These are phyloP conservation scores for Tachyglossus aculeatus DNA, from an alignment of 2,797 vertebrate genomes.

Conservation along the genomic window DNA sequence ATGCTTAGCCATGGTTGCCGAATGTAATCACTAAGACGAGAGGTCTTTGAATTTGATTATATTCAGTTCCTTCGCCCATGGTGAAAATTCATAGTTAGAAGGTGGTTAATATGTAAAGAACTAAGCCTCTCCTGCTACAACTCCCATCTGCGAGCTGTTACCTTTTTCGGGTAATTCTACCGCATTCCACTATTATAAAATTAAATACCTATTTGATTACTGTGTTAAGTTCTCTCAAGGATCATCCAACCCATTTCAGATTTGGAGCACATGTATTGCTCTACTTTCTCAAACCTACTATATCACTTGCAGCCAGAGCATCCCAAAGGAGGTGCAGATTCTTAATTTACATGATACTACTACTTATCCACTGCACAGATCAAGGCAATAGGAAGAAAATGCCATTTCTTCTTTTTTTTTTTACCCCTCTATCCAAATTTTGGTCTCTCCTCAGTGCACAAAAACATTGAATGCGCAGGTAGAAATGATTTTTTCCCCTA, in stretches of 20 bases:
- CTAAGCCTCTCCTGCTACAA: constrained; percentile 24
- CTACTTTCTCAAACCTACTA: constrained; percentile 37
- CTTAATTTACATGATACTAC: neutral
- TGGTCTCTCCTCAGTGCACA: constrained; percentile 3
- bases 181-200: constrained; percentile 52
- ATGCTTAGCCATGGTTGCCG: constrained; percentile 33
- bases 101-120: constrained; percentile 6
- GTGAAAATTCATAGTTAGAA: constrained; percentile 33
- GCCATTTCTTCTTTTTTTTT: neutral
- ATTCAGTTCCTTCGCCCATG: constrained; percentile 19
- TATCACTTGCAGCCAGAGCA: neutral
- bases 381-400: constrained; percentile 17
- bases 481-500: constrained; percentile 41
- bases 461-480: constrained; percentile 22
- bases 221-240: constrained; percentile 28
- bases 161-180: constrained; percentile 51
- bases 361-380: neutral
- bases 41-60: constrained; percentile 42
- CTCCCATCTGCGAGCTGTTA: constrained; percentile 66
- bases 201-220: constrained; percentile 45
- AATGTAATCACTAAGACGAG: constrained; percentile 17
- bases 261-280: constrained; percentile 25
- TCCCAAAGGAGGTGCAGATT: neutral
- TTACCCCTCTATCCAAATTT: neutral
- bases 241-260: constrained; percentile 42